These are phyloP conservation scores for Cyanoliseus patagonus DNA, from an alignment of 2,113 vertebrate genomes.

Conservation along the genomic window DNA sequence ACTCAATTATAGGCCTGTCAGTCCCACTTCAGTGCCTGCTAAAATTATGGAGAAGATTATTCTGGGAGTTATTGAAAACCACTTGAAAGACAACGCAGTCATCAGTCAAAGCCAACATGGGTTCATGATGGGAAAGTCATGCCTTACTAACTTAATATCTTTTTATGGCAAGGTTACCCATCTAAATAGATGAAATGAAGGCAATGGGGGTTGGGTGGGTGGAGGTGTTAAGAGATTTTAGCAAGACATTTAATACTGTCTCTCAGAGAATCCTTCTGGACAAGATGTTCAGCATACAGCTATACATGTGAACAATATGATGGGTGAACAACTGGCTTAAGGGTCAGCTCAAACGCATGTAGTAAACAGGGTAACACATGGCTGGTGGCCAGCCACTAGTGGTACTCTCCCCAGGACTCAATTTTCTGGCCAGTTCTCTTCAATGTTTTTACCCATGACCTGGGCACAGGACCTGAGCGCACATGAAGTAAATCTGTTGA, in stretches of 20 bases:
- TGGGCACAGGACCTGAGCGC: neutral
- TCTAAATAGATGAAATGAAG: neutral
- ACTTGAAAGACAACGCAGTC: neutral
- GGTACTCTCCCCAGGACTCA: neutral
- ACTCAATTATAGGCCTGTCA: neutral
- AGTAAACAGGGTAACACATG: accelerated
- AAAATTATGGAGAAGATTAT: neutral
- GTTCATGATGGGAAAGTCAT: neutral
- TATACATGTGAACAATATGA: neutral
- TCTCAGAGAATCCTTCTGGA: neutral
- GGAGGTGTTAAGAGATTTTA: neutral
- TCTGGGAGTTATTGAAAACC: neutral
- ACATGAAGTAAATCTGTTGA: neutral
- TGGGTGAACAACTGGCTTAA: neutral
- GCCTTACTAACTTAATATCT: neutral
- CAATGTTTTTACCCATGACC: neutral
- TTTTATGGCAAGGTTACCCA: neutral
- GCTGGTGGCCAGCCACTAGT: neutral
- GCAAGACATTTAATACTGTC: neutral
- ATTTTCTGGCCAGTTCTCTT: neutral
- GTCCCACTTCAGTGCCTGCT: neutral
- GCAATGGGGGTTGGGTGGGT: accelerated
- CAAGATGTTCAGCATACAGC: neutral
- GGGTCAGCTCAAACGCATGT: accelerated
- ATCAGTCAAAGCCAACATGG: neutral